A percentile compares a stretch with the other conserved stretches of the same genome.
Evolutionary conservation across 2,888 invertebrate species (phyloP).

Genomic region (Agrotis exclamationis): DNA sequence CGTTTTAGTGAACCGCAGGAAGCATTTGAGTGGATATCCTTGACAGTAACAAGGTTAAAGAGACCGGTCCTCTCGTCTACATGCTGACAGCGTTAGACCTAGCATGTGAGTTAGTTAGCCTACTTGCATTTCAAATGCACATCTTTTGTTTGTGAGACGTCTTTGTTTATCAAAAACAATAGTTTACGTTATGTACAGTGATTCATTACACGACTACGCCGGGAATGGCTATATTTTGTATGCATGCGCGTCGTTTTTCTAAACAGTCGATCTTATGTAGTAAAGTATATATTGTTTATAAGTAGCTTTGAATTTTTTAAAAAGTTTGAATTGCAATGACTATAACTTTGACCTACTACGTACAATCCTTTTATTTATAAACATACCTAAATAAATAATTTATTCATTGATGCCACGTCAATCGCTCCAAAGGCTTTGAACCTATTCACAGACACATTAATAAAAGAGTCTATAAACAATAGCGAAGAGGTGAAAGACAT

Average conservation of each 20-base stretch:
- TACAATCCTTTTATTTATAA: conserved; percentile 7
- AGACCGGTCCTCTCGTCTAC: conserved; percentile 68
- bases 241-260: not conserved
- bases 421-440: conserved; percentile 1
- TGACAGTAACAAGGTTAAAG: conserved; percentile 85
- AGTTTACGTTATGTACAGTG: conserved; percentile 13
- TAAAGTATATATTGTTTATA: not conserved
- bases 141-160: conserved; percentile 36
- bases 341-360: not conserved
- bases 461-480: conserved; percentile 32
- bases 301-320: not conserved
- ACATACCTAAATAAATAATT: conserved; percentile 28
- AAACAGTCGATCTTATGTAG: not conserved
- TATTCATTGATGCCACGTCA: conserved; percentile 6
- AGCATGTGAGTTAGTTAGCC: conserved; percentile 21
- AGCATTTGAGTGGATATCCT: conserved; percentile 84
- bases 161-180: conserved; percentile 36
- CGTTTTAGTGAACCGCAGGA: conserved; percentile 77
- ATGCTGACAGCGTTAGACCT: conserved; percentile 30
- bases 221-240: conserved; percentile 6
- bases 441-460: conserved; percentile 17
- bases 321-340: not conserved
- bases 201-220: conserved; percentile 25
- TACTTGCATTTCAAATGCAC: conserved; percentile 34
- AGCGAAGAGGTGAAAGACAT: conserved; percentile 31